Base-by-base conservation (phyloP, 2,888 invertebrate species). In the Drosophila putrida region DNA sequence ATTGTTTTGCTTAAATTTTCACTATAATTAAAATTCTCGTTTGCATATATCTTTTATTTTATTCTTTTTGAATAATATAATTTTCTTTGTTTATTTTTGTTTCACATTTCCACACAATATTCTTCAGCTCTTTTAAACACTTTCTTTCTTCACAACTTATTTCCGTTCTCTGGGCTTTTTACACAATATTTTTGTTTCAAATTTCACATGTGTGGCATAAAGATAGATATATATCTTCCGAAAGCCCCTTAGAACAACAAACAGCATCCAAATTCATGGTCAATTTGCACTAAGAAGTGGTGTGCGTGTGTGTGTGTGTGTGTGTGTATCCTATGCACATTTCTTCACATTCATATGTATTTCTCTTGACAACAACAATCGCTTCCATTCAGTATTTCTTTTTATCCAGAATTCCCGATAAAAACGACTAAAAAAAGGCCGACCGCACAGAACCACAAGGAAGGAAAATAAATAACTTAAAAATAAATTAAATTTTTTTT, bases 401-500 rank as follows among this genome's bases (percentile, higher is more conserved):
- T 71, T 78, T 82, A 82, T 75, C 86, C 83, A 78, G 86, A 82
- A 82, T 80, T 82, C 75, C 57, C 50, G 60, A 77, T 66, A 79
- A 62, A 71, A 70, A 65, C 55, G 71, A 67, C 63, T 47, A 46
- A 68, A 69, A 76, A 70, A 72, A 63, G 53, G 74, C 82, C 75
- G 82, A 80, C 78, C 64, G 54, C 46, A 41, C 15, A 58, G 61
- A 46, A 66, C 43, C 59, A 27, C 20, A 59, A 55, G 36, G 63
- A 53, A 41, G 68, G 46, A 71, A 80, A 78, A 76, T 69, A 72
- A 67, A 75, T 75, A 84, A 78, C 88, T 87, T 84, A 84, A 84
- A 84, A 84, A 87, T 84, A 84, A 84, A 84, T 84, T 82, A 82
- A 78, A 74, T 80, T 79, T 85, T 64, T 74, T 74, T 82, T 6